Percentiles rank a stretch among this genome's conserved stretches.
These are phyloP conservation scores for Neoascia interrupta DNA, from an alignment of 2,888 invertebrate species.

Conservation along the genomic window DNA sequence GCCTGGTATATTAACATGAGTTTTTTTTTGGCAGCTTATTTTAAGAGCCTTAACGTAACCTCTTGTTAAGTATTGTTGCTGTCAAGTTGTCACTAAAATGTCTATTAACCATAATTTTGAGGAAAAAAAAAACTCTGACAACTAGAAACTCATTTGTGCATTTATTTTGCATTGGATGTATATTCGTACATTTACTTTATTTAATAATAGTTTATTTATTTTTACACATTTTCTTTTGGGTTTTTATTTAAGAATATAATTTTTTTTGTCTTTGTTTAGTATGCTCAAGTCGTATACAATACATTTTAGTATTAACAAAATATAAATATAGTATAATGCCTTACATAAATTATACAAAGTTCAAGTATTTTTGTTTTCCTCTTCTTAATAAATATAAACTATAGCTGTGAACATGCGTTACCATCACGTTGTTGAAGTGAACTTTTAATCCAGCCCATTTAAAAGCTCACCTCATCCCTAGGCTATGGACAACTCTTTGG, in stretches of 20 bases:
- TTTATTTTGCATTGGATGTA: conserved; percentile 67
- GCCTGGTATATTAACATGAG: too few relatives aligned
- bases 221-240: conserved; percentile 33
- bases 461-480: conserved; percentile 75
- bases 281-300: conserved; percentile 49
- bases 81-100: too few relatives aligned
- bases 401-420: conserved; percentile 10
- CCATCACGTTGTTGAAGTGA: conserved; percentile 71
- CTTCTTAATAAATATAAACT: conserved; percentile 19
- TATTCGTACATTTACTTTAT: conserved; percentile 19
- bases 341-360: conserved; percentile 24
- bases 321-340: conserved; percentile 52
- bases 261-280: conserved; percentile 35
- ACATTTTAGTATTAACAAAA: conserved; percentile 61
- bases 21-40: too few relatives aligned
- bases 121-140: too few relatives aligned
- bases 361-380: too few relatives aligned
- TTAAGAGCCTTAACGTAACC: too few relatives aligned
- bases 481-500: conserved; percentile 33
- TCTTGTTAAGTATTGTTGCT: too few relatives aligned
- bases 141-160: conserved; percentile 61
- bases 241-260: conserved; percentile 6
- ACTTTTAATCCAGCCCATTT: conserved; percentile 79
- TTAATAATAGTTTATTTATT: conserved; percentile 5
- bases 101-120: too few relatives aligned